Percentiles rank a stretch among this genome's conserved stretches.
Conservation (phyloP, 2,113 vertebrate species). For the Gymnocephalus cernua region DNA sequence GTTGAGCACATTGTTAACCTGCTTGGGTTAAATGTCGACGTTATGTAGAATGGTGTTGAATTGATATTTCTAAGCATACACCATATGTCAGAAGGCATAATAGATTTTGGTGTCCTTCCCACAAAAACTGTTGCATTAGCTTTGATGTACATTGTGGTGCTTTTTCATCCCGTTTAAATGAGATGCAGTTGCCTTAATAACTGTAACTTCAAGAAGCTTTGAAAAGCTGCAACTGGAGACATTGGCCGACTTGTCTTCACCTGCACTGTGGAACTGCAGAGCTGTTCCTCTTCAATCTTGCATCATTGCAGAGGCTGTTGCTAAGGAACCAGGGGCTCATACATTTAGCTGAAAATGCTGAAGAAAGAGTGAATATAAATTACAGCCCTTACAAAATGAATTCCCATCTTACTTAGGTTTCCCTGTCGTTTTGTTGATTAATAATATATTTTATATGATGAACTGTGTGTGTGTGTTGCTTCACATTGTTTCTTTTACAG, state of each 20-base stretch:
- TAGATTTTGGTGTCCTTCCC: neutral
- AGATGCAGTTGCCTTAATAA: slow-evolving; percentile 35
- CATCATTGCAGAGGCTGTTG: slow-evolving; percentile 86
- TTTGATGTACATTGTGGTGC: slow-evolving; percentile 15
- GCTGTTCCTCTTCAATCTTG: slow-evolving; percentile 78
- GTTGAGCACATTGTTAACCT: neutral
- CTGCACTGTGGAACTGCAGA: slow-evolving; percentile 81
- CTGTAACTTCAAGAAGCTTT: slow-evolving; percentile 37
- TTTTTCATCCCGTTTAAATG: slow-evolving; percentile 21
- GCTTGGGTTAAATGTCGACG: neutral
- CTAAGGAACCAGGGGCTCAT: slow-evolving; percentile 84
- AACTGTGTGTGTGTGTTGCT: slow-evolving; percentile 10
- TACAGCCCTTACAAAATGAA: slow-evolving; percentile 64
- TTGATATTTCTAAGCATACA: slow-evolving; percentile 4
- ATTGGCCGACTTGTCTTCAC: slow-evolving; percentile 71
- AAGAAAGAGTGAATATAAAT: slow-evolving; percentile 76
- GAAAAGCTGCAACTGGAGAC: slow-evolving; percentile 55
- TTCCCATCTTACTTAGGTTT: slow-evolving; percentile 44
- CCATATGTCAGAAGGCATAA: neutral
- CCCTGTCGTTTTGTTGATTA: slow-evolving; percentile 61
- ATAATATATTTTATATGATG: slow-evolving; percentile 45
- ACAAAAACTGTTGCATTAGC: neutral
- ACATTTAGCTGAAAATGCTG: slow-evolving; percentile 75
- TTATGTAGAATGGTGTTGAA: slow-evolving; percentile 1
- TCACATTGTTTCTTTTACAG: slow-evolving; percentile 7